Evolutionary conservation across 2,888 invertebrate genomes (phyloP).

Genomic region (Heliconius aoede): DNA sequence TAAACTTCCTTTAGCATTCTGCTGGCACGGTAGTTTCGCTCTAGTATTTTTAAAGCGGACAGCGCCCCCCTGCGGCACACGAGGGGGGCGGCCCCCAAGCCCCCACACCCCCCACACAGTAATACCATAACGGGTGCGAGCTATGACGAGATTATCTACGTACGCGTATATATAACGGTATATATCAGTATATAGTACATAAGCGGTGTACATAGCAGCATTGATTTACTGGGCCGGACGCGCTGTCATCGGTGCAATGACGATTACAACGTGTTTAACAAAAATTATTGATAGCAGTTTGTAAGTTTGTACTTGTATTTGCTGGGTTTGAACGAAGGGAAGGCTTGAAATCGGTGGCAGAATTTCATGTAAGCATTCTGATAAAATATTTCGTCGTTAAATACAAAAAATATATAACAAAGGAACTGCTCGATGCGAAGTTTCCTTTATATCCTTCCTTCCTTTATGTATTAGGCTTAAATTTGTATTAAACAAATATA

Average conservation of each 20-base stretch:
- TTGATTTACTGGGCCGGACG: slow-evolving; percentile 78
- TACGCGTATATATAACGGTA: slow-evolving; percentile 73
- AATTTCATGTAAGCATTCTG: too few species aligned
- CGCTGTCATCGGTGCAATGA: slow-evolving; percentile 74
- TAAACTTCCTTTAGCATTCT: slow-evolving; percentile 76
- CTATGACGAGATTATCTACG: slow-evolving; percentile 84
- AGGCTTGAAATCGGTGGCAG: neutral
- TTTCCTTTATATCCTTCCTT: too few species aligned
- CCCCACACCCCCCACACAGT: slow-evolving; percentile 65
- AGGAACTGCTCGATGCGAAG: neutral
- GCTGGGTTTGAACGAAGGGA: too few species aligned
- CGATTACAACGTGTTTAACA: slow-evolving; percentile 64
- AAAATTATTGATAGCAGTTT: slow-evolving; percentile 55
- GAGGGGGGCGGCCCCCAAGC: slow-evolving; percentile 59
- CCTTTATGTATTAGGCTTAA: too few species aligned
- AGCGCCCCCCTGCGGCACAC: slow-evolving; percentile 74
- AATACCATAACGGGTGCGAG: slow-evolving; percentile 83
- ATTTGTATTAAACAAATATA: too few species aligned
- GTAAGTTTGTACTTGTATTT: neutral
- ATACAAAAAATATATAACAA: neutral
- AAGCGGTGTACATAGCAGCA: slow-evolving; percentile 76
- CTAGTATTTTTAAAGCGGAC: slow-evolving; percentile 82
- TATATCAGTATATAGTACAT: slow-evolving; percentile 74
- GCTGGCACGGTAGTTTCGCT: slow-evolving; percentile 73
- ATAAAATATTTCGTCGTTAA: neutral